Evolutionary conservation across 2,888 invertebrate species (phyloP), one percentile per base, ranked within the genome.

Genomic region (Ypsolopha scabrella): DNA sequence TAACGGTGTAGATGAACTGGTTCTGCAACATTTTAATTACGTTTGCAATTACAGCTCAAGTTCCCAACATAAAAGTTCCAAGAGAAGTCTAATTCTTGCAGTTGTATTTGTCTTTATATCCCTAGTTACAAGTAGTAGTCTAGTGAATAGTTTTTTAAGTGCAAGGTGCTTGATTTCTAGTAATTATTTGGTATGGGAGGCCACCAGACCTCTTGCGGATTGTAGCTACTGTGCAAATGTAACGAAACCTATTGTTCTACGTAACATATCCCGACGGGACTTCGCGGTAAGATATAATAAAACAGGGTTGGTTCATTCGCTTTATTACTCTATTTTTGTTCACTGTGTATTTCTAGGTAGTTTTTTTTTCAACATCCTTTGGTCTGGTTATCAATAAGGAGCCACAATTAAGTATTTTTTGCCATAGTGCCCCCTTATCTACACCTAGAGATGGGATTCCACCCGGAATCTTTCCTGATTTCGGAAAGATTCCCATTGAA

Each of bases 171-270:
- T 95, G 57, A 68, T 96, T 67, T 92, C 93, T 58, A 94, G 93
- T 75, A 95, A 95, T 85, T 94, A 93, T 72, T 86, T 96, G 54
- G 82, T 95, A 58, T 94, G 94, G 94, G 96, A 96, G 81, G 93
- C 93, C 51, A 93, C 94, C 24, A 87, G 96, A 59, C 96, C 96
- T 34, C 86, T 94, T 51, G 92, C 94, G 24, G 90, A 94, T 77
- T 96, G 96, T 70, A 83, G 88, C 62, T 94, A 93, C 76, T 96
- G 96, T 79, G 77, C 81, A 60, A 90, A 90, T 60, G 82, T 94
- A 54, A 87, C 88, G 51, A 87, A 88, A 59, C 92, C 94, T 44
- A 77, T 92, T 57, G 86, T 93, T 60, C 73, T 95, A 55, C 72
- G 80, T 58, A 94, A 94, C 77, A 68, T 91, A 60, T 91, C 92